Evolutionary conservation across 1,140 invertebrate species (phyloP).

Genomic region (Drosophila parabipectinata): DNA sequence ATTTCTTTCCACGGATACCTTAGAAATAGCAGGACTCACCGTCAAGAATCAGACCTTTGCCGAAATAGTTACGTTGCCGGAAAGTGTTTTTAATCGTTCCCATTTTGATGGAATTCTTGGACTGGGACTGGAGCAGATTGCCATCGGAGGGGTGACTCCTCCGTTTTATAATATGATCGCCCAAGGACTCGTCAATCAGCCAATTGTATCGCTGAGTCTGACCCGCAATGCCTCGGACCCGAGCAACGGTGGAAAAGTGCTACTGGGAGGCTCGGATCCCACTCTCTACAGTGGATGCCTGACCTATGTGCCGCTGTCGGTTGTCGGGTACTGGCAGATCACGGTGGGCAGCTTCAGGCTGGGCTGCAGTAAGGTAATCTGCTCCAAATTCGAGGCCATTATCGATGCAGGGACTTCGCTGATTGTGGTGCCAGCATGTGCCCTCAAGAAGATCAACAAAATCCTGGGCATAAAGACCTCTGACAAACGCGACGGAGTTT

Average conservation of each 20-base stretch:
- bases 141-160: slow-evolving; percentile 94
- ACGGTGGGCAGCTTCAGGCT: slow-evolving; percentile 89
- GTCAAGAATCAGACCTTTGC: slow-evolving; percentile 96
- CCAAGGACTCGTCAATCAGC: slow-evolving; percentile 90
- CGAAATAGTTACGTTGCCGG: slow-evolving; percentile 94
- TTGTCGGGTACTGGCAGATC: slow-evolving; percentile 98
- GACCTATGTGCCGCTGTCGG: slow-evolving; percentile 93
- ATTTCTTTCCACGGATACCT: slow-evolving; percentile 94
- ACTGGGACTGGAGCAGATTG: slow-evolving; percentile 93
- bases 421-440: slow-evolving; percentile 93
- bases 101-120: slow-evolving; percentile 99
- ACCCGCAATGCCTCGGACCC: slow-evolving; percentile 88
- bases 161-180: slow-evolving; percentile 97
- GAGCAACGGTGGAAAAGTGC: slow-evolving; percentile 92
- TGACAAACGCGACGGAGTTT: slow-evolving; percentile 76
- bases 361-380: slow-evolving; percentile 84
- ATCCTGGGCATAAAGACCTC: slow-evolving; percentile 89
- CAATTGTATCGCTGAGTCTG: slow-evolving; percentile 96
- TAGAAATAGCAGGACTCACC: slow-evolving; percentile 87
- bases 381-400: slow-evolving; percentile 93
- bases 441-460: slow-evolving; percentile 92
- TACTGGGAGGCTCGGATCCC: slow-evolving; percentile 96
- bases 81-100: slow-evolving; percentile 95
- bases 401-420: slow-evolving; percentile 99
- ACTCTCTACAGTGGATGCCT: slow-evolving; percentile 94